These are phyloP conservation scores for Paratilapia polleni DNA, from an alignment of 2,113 vertebrate species.

Conservation along the genomic window DNA sequence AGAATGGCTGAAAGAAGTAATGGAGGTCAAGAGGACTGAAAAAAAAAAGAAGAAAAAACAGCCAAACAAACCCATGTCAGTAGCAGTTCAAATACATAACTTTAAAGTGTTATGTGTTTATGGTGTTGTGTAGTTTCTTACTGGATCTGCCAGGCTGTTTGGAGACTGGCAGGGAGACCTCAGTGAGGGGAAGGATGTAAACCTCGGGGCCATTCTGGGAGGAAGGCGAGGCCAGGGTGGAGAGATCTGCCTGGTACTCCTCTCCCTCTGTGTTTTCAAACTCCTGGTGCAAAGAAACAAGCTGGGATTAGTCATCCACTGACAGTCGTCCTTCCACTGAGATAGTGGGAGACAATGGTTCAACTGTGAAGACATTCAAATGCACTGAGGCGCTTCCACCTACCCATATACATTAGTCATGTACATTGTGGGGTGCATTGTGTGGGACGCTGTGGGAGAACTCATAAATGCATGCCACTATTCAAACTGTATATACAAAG, in stretches of 20 bases:
- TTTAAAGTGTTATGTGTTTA: background rate
- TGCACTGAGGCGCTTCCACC: conserved; percentile 52
- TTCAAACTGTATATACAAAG: conserved; percentile 43
- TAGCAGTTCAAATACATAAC: background rate
- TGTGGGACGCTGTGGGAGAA: conserved; percentile 21
- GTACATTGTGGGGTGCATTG: conserved; percentile 46
- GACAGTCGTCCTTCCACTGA: conserved; percentile 23
- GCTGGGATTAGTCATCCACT: conserved; percentile 63
- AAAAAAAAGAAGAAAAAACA: too few relatives aligned
- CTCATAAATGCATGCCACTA: conserved; percentile 27
- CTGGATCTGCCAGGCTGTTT: conserved; percentile 94
- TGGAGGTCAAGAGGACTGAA: background rate
- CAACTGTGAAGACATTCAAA: conserved; percentile 61
- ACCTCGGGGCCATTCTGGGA: conserved; percentile 91
- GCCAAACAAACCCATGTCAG: background rate
- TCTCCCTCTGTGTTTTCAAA: conserved; percentile 94
- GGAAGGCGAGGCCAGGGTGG: conserved; percentile 87
- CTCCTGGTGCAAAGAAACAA: conserved; percentile 83
- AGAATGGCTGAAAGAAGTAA: background rate
- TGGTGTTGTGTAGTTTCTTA: conserved; percentile 74
- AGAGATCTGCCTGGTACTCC: conserved; percentile 87
- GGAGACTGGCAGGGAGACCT: conserved; percentile 94
- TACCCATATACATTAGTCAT: conserved; percentile 54
- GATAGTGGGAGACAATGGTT: conserved; percentile 64
- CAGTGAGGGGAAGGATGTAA: conserved; percentile 94